Percentiles rank a stretch among this genome's conserved stretches.
phyloP scores from a whole-genome alignment of 2,797 vertebrate species.

The Gambelia wislizenii region DNA sequence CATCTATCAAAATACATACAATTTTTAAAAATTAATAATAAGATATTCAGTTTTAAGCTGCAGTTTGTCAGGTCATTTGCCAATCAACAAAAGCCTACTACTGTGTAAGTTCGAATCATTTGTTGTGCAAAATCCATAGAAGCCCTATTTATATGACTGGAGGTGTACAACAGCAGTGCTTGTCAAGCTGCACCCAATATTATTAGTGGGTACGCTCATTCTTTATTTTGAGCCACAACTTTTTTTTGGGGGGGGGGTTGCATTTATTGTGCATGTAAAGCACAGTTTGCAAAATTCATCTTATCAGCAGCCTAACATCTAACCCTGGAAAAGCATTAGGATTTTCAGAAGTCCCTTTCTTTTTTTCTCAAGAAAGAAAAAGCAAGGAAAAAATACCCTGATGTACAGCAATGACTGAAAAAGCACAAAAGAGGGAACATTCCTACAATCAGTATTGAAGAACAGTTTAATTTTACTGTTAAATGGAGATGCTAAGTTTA shows the following conservation, averaged over 20 bases:
- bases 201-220: conserved; percentile 62
- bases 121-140: neutral
- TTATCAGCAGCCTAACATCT: conserved; percentile 42
- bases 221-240: conserved; percentile 36
- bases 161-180: neutral
- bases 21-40: conserved; percentile 78
- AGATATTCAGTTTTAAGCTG: conserved; percentile 69
- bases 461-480: conserved; percentile 62
- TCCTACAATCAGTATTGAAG: conserved; percentile 62
- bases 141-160: neutral
- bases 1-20: conserved; percentile 78
- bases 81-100: conserved; percentile 1
- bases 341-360: conserved; percentile 67
- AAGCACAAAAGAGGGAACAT: conserved; percentile 76
- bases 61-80: conserved; percentile 55
- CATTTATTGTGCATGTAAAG: conserved; percentile 61
- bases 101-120: neutral
- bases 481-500: conserved; percentile 82
- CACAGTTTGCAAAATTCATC: conserved; percentile 68
- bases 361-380: conserved; percentile 37
- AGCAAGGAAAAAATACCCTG: conserved; percentile 40
- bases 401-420: conserved; percentile 52
- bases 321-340: conserved; percentile 15
- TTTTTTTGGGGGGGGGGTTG: too few relatives aligned
- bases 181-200: conserved; percentile 21